Evolutionary conservation across 64 coral and sea anemone species (phyloP).

Genomic region (Catalaphyllia jardinei): DNA sequence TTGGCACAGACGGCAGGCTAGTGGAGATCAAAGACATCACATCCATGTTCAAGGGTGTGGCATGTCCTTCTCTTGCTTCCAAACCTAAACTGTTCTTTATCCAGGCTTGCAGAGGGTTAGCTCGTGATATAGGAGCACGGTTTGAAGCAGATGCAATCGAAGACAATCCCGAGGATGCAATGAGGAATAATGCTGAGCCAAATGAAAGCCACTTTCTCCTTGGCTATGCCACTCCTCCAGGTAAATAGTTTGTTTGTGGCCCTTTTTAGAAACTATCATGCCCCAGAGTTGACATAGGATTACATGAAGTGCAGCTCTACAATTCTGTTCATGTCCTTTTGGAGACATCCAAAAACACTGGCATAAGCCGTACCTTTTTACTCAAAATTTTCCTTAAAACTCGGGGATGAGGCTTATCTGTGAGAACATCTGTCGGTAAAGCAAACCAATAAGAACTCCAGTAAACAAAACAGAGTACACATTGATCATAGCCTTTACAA

Average conservation of each 20-base stretch:
- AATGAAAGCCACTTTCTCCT: constrained; percentile 96
- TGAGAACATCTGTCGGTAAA: no score
- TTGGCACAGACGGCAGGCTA: constrained; percentile 68
- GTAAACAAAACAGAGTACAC: no score
- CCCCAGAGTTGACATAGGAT: no score
- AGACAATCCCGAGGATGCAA: constrained; percentile 56
- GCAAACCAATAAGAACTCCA: no score
- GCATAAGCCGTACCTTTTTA: no score
- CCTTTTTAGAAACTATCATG: no score
- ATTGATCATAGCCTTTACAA: no score
- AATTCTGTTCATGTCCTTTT: no score
- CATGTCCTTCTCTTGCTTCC: constrained; percentile 50
- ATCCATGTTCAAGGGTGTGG: constrained; percentile 70
- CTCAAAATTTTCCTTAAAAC: no score
- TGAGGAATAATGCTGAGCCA: constrained; percentile 85
- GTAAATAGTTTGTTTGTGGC: constrained; percentile 4
- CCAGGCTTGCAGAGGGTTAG: constrained; percentile 86
- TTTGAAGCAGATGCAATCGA: constrained; percentile 61
- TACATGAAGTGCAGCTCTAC: no score
- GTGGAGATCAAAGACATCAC: constrained; percentile 63
- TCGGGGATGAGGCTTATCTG: no score
- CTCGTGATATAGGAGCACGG: constrained; percentile 38
- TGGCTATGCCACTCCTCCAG: constrained; percentile 92
- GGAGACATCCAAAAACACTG: no score
- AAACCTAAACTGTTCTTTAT: constrained; percentile 98